These are phyloP conservation scores for Aphis craccivora DNA, from an alignment of 1,140 invertebrate genomes.

Conservation along the genomic window DNA sequence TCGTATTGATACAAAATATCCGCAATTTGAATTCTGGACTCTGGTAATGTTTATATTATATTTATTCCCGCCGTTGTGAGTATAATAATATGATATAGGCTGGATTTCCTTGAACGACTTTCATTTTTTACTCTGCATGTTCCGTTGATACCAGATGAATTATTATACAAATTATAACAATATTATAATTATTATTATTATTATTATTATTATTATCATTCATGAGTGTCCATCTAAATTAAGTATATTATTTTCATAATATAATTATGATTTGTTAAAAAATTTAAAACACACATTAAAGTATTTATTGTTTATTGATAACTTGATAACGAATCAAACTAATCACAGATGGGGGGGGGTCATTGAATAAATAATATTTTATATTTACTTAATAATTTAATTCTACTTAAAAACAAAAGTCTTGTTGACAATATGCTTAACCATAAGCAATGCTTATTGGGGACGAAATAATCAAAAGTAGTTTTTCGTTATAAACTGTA, in stretches of 20 bases:
- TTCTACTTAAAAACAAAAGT: too few species aligned
- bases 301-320: too few species aligned
- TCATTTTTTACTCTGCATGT: neutral
- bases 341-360: too few species aligned
- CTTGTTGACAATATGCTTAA: too few species aligned
- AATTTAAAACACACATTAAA: neutral
- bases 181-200: too few species aligned
- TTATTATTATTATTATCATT: neutral
- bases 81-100: neutral
- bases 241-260: neutral
- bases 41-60: neutral
- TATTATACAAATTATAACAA: too few species aligned
- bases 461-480: too few species aligned
- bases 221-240: neutral
- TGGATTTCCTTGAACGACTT: neutral
- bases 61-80: neutral
- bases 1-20: neutral
- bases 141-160: neutral
- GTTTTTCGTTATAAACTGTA: too few species aligned
- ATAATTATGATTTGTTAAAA: neutral
- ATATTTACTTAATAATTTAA: too few species aligned
- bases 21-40: neutral
- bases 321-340: too few species aligned
- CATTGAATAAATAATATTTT: too few species aligned
- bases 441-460: too few species aligned